Evolutionary conservation across 2,888 invertebrate genomes (phyloP).

Genomic region (Nematopogon swammerdamellus): DNA sequence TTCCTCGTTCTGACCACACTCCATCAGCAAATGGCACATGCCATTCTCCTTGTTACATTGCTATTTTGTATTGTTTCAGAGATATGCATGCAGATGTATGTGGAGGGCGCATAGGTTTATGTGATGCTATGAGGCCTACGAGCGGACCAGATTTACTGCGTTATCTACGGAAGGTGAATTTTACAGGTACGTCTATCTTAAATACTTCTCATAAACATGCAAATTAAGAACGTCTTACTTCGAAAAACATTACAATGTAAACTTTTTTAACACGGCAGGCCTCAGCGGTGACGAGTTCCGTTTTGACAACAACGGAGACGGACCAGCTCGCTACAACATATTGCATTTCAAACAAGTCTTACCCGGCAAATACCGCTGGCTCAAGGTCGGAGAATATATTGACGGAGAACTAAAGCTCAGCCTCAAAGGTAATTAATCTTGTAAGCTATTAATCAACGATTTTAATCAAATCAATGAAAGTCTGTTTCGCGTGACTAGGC

Average conservation of each 20-base stretch:
- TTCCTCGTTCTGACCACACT: too few species aligned
- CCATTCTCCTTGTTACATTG: too few species aligned
- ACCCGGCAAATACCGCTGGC: constrained; percentile 75
- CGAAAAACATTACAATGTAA: too few species aligned
- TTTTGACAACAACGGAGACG: constrained; percentile 87
- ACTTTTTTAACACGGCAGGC: constrained; percentile 48
- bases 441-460: background rate
- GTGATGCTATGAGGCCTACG: constrained; percentile 84
- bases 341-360: constrained; percentile 87
- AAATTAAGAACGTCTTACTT: too few species aligned
- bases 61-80: constrained; percentile 31
- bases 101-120: constrained; percentile 70
- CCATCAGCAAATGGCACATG: too few species aligned
- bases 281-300: constrained; percentile 85
- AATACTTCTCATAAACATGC: too few species aligned
- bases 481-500: background rate
- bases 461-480: too few species aligned
- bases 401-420: constrained; percentile 76
- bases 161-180: constrained; percentile 81
- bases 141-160: constrained; percentile 82
- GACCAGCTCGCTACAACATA: constrained; percentile 92
- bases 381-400: constrained; percentile 80
- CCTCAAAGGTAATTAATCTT: constrained; percentile 64
- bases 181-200: constrained; percentile 32
- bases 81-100: constrained; percentile 85